Percentiles rank a stretch among this genome's conserved stretches.
These are phyloP conservation scores for Plecturocebus donacophilus DNA, from an alignment of 2,113 vertebrate genomes.

Conservation along the genomic window DNA sequence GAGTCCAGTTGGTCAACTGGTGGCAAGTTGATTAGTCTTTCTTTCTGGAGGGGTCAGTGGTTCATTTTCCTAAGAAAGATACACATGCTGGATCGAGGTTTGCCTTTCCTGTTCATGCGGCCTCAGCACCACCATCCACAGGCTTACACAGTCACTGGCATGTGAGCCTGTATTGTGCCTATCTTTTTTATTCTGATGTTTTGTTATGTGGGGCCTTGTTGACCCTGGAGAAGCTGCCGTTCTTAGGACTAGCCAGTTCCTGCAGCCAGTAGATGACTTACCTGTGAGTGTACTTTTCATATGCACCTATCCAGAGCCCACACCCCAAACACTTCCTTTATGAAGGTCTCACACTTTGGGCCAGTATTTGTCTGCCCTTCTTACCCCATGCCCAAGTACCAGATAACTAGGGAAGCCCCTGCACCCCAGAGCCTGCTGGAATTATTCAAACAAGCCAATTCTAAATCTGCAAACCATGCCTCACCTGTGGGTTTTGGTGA, in stretches of 20 bases:
- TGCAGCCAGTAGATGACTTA: background rate
- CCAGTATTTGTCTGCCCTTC: background rate
- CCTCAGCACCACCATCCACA: background rate
- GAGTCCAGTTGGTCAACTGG: background rate
- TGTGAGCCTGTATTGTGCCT: background rate
- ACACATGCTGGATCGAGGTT: background rate
- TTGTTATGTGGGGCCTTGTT: background rate
- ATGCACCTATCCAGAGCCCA: background rate
- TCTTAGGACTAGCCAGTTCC: background rate
- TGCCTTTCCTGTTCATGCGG: background rate
- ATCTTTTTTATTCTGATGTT: background rate
- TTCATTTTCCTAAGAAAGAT: background rate
- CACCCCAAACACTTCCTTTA: background rate
- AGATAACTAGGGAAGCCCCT: background rate
- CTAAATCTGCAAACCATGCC: background rate
- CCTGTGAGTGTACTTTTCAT: background rate
- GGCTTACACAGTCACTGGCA: background rate
- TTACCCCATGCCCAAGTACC: background rate
- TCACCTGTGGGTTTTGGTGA: too few species aligned
- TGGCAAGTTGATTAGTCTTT: background rate
- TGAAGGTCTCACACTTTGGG: background rate
- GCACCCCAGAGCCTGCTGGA: background rate
- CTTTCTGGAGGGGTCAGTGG: background rate
- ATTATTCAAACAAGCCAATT: background rate
- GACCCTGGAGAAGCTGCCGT: background rate